These are phyloP conservation scores for Erythrocercus mccallii DNA, from an alignment of 2,113 vertebrate genomes.

Conservation along the genomic window DNA sequence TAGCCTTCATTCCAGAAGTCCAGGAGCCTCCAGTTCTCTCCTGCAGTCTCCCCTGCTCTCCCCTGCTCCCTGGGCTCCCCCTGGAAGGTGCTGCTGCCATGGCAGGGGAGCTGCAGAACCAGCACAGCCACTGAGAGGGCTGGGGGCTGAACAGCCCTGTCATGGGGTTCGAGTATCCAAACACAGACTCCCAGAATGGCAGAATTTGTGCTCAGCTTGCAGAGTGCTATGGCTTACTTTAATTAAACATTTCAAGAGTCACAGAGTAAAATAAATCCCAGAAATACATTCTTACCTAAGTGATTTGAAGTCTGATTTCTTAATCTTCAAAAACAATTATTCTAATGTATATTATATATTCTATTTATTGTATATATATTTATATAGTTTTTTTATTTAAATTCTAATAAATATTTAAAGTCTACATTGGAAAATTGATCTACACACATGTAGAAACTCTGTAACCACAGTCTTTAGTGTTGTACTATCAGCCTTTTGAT, in stretches of 20 bases:
- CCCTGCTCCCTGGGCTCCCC: conserved; percentile 46
- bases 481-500: not conserved
- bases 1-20: not conserved
- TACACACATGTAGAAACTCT: not conserved
- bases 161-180: conserved; percentile 48
- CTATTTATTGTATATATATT: not conserved
- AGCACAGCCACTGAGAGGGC: conserved; percentile 6
- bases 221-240: not conserved
- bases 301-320: not conserved
- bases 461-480: not conserved
- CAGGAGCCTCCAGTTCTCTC: not conserved
- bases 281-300: not conserved
- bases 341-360: not conserved
- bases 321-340: not conserved
- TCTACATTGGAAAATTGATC: not conserved
- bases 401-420: not conserved
- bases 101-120: conserved; percentile 52
- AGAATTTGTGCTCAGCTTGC: not conserved
- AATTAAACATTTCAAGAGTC: not conserved
- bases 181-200: not conserved
- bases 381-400: not conserved
- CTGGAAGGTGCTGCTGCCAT: conserved; percentile 64
- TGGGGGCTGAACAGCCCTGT: conserved; percentile 50
- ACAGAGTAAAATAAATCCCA: not conserved
- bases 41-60: not conserved